Evolutionary conservation across 2,888 invertebrate species (phyloP).

Genomic region (Mallateleia sp.): DNA sequence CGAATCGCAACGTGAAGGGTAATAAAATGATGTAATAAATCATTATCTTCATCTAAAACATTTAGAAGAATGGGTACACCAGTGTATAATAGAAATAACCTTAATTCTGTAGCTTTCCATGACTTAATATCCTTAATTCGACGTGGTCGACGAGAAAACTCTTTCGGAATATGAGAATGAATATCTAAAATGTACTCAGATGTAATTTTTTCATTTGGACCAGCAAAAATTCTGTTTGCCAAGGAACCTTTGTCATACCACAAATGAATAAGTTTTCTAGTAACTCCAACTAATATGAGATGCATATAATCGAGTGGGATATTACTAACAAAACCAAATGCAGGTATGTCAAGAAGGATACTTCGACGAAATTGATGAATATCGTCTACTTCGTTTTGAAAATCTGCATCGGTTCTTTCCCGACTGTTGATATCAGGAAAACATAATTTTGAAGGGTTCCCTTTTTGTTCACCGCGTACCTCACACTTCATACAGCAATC

Average conservation of each 20-base stretch:
- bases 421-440: constrained; percentile 58
- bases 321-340: constrained; percentile 60
- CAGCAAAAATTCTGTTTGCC: constrained; percentile 1
- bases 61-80: constrained; percentile 79
- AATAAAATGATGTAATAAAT: constrained; percentile 75
- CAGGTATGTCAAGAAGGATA: constrained; percentile 49
- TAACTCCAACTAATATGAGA: constrained; percentile 70
- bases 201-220: constrained; percentile 16
- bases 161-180: constrained; percentile 17
- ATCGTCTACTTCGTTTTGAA: constrained; percentile 32
- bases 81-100: constrained; percentile 78
- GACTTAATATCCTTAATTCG: constrained; percentile 18
- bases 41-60: constrained; percentile 55
- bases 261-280: constrained; percentile 69
- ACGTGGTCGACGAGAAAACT: constrained; percentile 30
- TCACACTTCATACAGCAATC: constrained; percentile 69
- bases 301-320: constrained; percentile 77
- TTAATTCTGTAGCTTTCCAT: constrained; percentile 31
- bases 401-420: constrained; percentile 56
- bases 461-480: constrained; percentile 30
- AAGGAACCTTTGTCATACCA: constrained; percentile 50
- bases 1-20: constrained; percentile 75
- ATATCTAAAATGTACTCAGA: constrained; percentile 1
- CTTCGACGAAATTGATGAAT: constrained; percentile 59
- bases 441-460: constrained; percentile 10